Base-by-base conservation (phyloP, 2,113 vertebrate species). In the Tychaedon coryphoeus region DNA sequence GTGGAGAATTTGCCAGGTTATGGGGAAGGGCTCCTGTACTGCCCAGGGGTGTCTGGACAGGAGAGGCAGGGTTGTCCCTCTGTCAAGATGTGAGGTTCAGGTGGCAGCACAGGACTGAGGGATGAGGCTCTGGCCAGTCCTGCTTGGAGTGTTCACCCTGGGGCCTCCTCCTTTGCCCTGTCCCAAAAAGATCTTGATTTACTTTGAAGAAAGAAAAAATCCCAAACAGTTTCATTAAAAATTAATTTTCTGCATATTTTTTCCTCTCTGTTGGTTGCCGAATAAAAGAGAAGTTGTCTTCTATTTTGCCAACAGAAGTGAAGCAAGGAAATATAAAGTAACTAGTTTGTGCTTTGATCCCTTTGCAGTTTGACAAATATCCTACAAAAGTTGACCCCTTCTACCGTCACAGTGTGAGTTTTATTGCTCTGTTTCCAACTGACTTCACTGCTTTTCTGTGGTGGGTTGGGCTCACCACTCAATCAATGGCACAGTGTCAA, bases 321-420 rank as follows among this genome's bases (percentile, higher is more conserved):
- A 91, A 70, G 31, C 89, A 90, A 92, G 69, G 73, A 86, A 94
- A 76, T 94, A 82, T 34, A 45, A 93, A 96, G 92, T 98, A 98
- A 98, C 97, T 97, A 98, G 97, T 97, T 96, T 98, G 97, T 98
- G 97, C 98, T 99, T 98, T 99, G 97, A 97, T 99, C 99, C 98
- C 97, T 99, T 98, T 99, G 95, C 99, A 99, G 99, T 99, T 99
- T 99, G 99, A 99, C 94, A 99, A 99, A 99, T 99, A 99, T 97
- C 99, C 99, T 97, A 99, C 99, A 97, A 99, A 99, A 99, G 99
- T 99, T 94, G 99, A 99, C 98, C 99, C 99, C 96, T 99, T 99
- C 99, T 99, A 99, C 99, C 98, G 99, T 98, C 99, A 99, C 99
- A 99, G 99, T 97, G 99, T 99, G 98, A 99, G 99, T 99, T 98